Percentiles rank a stretch among this genome's conserved stretches.
Evolutionary conservation across 2,888 invertebrate genomes (phyloP).

Genomic region (Amorpha juglandis): DNA sequence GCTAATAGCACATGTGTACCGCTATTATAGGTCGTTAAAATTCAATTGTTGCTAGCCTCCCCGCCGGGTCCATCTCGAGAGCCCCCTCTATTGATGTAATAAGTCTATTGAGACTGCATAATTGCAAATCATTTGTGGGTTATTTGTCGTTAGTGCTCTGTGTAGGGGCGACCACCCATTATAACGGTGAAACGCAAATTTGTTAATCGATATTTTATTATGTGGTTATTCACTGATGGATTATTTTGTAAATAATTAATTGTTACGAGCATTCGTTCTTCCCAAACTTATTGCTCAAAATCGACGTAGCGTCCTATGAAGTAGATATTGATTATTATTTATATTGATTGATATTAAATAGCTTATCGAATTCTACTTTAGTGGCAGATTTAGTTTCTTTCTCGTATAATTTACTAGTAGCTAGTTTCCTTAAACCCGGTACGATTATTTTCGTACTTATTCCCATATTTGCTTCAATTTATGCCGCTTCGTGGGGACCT

Average conservation of each 20-base stretch:
- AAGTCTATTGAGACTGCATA: slow-evolving; percentile 81
- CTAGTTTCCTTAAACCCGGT: too few relatives aligned
- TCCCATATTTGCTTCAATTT: background rate
- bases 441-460: too few relatives aligned
- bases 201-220: slow-evolving; percentile 33
- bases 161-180: slow-evolving; percentile 39
- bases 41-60: slow-evolving; percentile 80
- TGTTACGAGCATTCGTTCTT: background rate
- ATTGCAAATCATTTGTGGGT: slow-evolving; percentile 83
- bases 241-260: background rate
- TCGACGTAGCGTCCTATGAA: too few relatives aligned
- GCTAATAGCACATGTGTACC: slow-evolving; percentile 49
- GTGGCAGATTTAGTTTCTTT: too few relatives aligned
- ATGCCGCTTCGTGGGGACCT: background rate
- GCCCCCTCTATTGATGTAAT: slow-evolving; percentile 73
- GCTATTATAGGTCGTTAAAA: slow-evolving; percentile 80
- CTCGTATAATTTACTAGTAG: too few relatives aligned
- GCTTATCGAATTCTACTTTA: too few relatives aligned
- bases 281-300: background rate
- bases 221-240: background rate
- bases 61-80: slow-evolving; percentile 54
- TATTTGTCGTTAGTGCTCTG: slow-evolving; percentile 56
- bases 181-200: slow-evolving; percentile 53
- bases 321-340: too few relatives aligned
- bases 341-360: too few relatives aligned